Evolutionary conservation across 2,113 vertebrate genomes (phyloP).

Genomic region (Micronisus gabar): DNA sequence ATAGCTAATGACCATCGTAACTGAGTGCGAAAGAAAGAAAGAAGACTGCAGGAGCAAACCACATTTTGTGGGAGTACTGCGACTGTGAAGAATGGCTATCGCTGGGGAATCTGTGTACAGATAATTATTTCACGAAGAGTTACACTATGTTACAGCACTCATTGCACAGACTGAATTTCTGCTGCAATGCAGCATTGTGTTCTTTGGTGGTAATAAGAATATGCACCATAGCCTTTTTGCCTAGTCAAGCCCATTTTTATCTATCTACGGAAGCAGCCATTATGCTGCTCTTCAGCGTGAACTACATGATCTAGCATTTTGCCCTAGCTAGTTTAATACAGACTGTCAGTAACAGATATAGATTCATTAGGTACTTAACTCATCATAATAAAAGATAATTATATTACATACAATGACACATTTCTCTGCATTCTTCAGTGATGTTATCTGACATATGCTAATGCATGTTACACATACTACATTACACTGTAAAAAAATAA

Average conservation of each 20-base stretch:
- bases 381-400: background rate
- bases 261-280: background rate
- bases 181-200: constrained; percentile 54
- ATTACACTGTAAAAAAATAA: background rate
- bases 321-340: background rate
- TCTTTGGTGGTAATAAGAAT: background rate
- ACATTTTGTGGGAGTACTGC: background rate
- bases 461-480: background rate
- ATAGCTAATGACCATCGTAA: background rate
- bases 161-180: background rate
- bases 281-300: background rate
- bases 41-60: background rate
- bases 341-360: background rate
- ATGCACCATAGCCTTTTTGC: background rate
- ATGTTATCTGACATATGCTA: background rate
- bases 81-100: background rate
- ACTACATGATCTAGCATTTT: background rate
- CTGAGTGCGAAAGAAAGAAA: background rate
- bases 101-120: background rate
- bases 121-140: background rate
- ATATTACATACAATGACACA: background rate
- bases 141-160: background rate
- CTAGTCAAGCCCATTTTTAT: background rate
- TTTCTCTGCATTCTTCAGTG: background rate
- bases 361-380: background rate